A percentile compares a stretch with the other conserved stretches of the same genome.
These are phyloP conservation scores for Mesocentrotus franciscanus DNA, from an alignment of 53 echinoderm and acorn worm species.

Conservation along the genomic window DNA sequence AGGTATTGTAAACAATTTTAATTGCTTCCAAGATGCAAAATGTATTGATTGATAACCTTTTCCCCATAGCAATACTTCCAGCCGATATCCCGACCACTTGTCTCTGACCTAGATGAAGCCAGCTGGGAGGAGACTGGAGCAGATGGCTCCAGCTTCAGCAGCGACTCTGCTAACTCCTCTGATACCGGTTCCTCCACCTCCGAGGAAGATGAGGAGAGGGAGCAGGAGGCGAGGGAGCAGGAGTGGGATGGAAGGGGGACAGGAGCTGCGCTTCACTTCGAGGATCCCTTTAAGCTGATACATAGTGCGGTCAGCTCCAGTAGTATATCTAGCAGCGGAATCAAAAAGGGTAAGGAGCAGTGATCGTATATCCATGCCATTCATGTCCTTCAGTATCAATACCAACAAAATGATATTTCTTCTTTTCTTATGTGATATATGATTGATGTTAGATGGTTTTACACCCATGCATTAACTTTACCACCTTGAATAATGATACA, in stretches of 20 bases:
- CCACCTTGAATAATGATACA: too few species aligned
- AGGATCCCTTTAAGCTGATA: constrained; percentile 90
- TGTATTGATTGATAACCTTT: not conserved
- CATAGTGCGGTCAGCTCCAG: constrained; percentile 79
- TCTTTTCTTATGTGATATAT: too few species aligned
- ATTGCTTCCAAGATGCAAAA: too few species aligned
- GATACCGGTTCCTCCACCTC: constrained; percentile 57
- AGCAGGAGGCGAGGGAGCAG: constrained; percentile 21
- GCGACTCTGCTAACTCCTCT: constrained; percentile 73
- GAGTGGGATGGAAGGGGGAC: constrained; percentile 55
- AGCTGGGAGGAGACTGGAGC: constrained; percentile 91
- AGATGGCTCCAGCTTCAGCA: constrained; percentile 81
- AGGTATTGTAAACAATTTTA: too few species aligned
- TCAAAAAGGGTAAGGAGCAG: constrained; percentile 48
- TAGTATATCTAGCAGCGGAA: constrained; percentile 71
- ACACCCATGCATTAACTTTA: not conserved
- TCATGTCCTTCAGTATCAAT: too few species aligned
- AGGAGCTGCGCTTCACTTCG: constrained; percentile 73
- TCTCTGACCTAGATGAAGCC: constrained; percentile 88
- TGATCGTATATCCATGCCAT: not conserved
- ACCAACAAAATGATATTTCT: too few species aligned
- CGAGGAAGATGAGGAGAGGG: constrained; percentile 69
- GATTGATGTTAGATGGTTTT: not conserved
- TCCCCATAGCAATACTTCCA: constrained; percentile 49
- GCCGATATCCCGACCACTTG: constrained; percentile 50